Conservation (phyloP, 1,140 invertebrate species). For the Dreissena rostriformis region DNA sequence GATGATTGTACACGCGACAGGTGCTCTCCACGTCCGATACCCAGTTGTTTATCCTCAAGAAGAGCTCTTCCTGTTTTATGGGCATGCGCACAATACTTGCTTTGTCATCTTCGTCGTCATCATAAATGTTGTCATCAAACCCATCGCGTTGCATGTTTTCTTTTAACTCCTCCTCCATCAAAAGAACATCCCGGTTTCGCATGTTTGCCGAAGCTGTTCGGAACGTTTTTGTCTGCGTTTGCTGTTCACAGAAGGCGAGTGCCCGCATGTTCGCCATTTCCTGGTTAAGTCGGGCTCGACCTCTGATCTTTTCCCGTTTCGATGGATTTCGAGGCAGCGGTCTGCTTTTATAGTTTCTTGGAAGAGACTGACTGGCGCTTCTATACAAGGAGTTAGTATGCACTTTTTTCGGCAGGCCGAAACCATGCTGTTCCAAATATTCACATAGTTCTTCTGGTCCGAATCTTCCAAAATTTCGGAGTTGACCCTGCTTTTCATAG, state of each 20-base stretch:
- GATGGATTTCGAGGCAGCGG: conserved; percentile 66
- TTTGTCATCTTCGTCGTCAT: conserved; percentile 56
- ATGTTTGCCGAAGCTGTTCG: conserved; percentile 70
- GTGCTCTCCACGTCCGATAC: conserved; percentile 65
- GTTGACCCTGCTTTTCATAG: conserved; percentile 11
- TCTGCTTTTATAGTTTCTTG: conserved; percentile 51
- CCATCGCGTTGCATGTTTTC: conserved; percentile 63
- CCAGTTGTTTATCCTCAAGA: conserved; percentile 67
- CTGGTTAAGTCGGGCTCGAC: conserved; percentile 70
- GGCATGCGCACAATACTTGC: conserved; percentile 64
- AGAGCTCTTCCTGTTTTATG: conserved; percentile 68
- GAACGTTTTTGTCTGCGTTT: conserved; percentile 63
- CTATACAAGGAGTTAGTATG: conserved; percentile 36
- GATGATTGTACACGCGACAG: conserved; percentile 28
- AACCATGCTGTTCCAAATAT: conserved; percentile 52
- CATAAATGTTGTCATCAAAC: conserved; percentile 7
- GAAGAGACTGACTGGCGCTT: conserved; percentile 28
- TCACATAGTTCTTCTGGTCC: conserved; percentile 54
- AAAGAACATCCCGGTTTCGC: conserved; percentile 67
- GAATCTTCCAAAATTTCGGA: conserved; percentile 38
- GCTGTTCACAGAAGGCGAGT: conserved; percentile 71
- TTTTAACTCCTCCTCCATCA: conserved; percentile 70
- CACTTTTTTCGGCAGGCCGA: conserved; percentile 51
- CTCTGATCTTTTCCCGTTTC: conserved; percentile 71
- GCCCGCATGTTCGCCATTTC: conserved; percentile 74